Conservation (phyloP, 2,888 invertebrate genomes). For the Cyaniris semiargus region DNA sequence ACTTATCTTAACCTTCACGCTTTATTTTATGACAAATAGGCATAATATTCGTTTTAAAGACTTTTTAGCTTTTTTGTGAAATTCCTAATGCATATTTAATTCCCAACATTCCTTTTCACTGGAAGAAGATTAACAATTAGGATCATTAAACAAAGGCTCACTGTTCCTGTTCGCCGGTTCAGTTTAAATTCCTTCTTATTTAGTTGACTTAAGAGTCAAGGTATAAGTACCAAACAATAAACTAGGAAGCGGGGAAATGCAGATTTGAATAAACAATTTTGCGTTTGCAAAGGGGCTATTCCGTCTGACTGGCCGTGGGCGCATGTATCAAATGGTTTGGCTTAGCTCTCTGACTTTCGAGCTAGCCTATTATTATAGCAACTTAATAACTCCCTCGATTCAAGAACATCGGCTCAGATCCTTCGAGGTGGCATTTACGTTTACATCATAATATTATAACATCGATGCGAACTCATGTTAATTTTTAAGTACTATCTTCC, state of each 20-base stretch:
- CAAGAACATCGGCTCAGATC: constrained; percentile 28
- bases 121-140: not conserved
- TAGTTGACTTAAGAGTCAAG: constrained; percentile 14
- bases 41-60: constrained; percentile 59
- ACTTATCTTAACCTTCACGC: constrained; percentile 58
- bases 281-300: constrained; percentile 34
- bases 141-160: constrained; percentile 5
- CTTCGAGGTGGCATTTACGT: constrained; percentile 34
- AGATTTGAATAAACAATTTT: constrained; percentile 33
- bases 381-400: constrained; percentile 35
- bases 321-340: constrained; percentile 40
- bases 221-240: constrained; percentile 31
- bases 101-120: constrained; percentile 42
- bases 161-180: constrained; percentile 16
- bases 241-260: constrained; percentile 32
- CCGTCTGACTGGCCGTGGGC: constrained; percentile 39
- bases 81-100: not conserved
- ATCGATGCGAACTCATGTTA: constrained; percentile 22
- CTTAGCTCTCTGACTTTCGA: constrained; percentile 35
- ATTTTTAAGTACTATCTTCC: constrained; percentile 21
- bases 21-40: constrained; percentile 61
- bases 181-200: constrained; percentile 30
- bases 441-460: constrained; percentile 27
- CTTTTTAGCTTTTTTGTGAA: constrained; percentile 47
- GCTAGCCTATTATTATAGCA: constrained; percentile 39